Conservation (phyloP, 2,113 vertebrate genomes). For the Meleagris gallopavo region DNA sequence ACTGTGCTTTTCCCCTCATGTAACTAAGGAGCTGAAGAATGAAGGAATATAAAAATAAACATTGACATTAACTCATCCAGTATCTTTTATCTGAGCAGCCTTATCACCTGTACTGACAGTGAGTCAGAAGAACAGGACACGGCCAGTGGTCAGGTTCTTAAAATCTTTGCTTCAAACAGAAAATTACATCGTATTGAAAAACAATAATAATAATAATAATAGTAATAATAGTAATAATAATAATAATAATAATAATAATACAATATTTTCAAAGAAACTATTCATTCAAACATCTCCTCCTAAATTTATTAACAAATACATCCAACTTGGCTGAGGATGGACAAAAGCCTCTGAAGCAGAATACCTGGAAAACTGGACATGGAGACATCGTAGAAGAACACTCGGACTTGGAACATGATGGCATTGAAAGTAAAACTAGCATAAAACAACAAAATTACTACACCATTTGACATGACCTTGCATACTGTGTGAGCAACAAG, state of each 20-base stretch:
- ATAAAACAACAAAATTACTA: neutral
- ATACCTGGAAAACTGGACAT: constrained; percentile 10
- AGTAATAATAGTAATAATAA: neutral
- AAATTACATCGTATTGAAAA: neutral
- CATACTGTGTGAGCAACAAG: neutral
- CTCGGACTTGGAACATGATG: neutral
- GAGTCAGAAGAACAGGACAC: neutral
- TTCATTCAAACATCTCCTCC: neutral
- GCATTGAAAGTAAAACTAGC: constrained; percentile 34
- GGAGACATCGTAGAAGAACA: neutral
- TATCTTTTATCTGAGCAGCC: neutral
- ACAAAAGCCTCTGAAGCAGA: neutral
- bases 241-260: neutral
- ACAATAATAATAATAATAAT: too few relatives aligned
- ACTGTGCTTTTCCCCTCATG: neutral
- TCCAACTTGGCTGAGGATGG: neutral
- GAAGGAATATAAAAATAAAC: neutral
- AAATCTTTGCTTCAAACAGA: neutral
- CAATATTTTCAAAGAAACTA: neutral
- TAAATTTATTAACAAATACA: neutral
- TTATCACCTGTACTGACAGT: neutral
- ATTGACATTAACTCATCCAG: neutral
- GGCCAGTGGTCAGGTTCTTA: neutral
- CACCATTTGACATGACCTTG: constrained; percentile 30
- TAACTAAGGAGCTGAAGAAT: neutral